Percentiles rank a stretch among this genome's conserved stretches.
phyloP scores from a whole-genome alignment of 1,140 invertebrate species.

The Orchestia grillus region DNA sequence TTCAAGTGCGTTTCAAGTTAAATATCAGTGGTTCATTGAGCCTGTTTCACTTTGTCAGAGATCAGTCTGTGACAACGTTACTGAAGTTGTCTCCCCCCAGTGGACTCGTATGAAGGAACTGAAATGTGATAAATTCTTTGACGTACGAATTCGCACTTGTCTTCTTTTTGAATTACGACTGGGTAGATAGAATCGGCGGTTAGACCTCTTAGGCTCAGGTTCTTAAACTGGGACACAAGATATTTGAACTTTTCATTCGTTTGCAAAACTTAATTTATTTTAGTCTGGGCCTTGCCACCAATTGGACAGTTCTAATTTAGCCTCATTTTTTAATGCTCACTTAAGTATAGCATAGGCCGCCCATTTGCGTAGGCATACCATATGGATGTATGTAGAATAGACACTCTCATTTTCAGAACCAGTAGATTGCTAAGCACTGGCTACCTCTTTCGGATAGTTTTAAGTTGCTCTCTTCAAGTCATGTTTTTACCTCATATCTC shows the following conservation, averaged over 20 bases:
- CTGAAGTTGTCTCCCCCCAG: background rate
- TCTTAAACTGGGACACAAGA: background rate
- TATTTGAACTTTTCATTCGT: background rate
- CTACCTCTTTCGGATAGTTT: too few species aligned
- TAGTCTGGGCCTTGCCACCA: background rate
- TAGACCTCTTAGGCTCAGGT: background rate
- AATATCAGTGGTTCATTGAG: background rate
- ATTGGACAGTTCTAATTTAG: background rate
- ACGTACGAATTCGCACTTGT: conserved; percentile 11
- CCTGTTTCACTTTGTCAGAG: background rate
- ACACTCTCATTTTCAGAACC: background rate
- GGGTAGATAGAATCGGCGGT: background rate
- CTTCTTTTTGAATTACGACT: background rate
- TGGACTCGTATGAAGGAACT: background rate
- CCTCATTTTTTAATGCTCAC: background rate
- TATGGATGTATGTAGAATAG: background rate
- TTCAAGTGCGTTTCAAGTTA: background rate
- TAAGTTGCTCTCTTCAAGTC: too few species aligned
- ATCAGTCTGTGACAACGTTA: background rate
- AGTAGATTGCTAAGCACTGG: too few species aligned
- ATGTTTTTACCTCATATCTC: too few species aligned
- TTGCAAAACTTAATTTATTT: background rate
- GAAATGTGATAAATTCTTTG: conserved; percentile 59
- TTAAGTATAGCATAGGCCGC: background rate
- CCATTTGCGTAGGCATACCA: background rate